Percentiles rank a stretch among this genome's conserved stretches.
These are phyloP conservation scores for Galagoides demidoff DNA, from an alignment of 2,797 vertebrate species.

Conservation along the genomic window DNA sequence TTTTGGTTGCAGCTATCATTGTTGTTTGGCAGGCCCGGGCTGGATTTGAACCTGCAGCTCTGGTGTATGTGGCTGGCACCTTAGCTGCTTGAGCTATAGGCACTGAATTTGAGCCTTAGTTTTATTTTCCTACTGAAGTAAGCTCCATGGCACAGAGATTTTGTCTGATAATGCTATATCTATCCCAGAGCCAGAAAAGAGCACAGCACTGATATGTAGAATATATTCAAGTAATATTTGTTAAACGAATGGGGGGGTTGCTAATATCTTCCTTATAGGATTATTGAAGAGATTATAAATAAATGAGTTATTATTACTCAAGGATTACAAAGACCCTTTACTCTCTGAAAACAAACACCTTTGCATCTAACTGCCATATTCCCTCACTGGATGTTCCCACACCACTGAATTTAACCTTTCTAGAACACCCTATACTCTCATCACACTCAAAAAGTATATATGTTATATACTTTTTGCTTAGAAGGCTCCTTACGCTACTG, in stretches of 20 bases:
- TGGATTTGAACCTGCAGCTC: too few relatives aligned
- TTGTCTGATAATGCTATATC: slow-evolving; percentile 26
- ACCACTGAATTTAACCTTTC: not conserved
- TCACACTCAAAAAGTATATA: not conserved
- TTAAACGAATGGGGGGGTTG: slow-evolving; percentile 14
- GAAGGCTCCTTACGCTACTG: not conserved
- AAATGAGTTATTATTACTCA: not conserved
- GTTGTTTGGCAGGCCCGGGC: too few relatives aligned
- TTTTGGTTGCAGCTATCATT: too few relatives aligned
- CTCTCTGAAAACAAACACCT: not conserved
- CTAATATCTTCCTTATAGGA: not conserved
- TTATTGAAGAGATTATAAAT: slow-evolving; percentile 17
- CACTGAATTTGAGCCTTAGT: not conserved
- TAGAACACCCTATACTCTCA: not conserved
- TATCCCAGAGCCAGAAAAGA: slow-evolving; percentile 14
- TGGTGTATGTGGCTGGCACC: too few relatives aligned
- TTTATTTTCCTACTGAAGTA: slow-evolving; percentile 21
- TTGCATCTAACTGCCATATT: not conserved
- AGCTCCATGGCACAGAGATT: not conserved
- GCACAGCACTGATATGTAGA: not conserved
- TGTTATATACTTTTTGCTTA: not conserved
- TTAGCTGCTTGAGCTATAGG: too few relatives aligned
- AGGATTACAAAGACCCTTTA: not conserved
- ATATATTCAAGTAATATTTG: not conserved
- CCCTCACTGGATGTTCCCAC: not conserved